These are phyloP conservation scores for Raphicerus campestris DNA, from an alignment of 2,113 vertebrate species.

Conservation along the genomic window DNA sequence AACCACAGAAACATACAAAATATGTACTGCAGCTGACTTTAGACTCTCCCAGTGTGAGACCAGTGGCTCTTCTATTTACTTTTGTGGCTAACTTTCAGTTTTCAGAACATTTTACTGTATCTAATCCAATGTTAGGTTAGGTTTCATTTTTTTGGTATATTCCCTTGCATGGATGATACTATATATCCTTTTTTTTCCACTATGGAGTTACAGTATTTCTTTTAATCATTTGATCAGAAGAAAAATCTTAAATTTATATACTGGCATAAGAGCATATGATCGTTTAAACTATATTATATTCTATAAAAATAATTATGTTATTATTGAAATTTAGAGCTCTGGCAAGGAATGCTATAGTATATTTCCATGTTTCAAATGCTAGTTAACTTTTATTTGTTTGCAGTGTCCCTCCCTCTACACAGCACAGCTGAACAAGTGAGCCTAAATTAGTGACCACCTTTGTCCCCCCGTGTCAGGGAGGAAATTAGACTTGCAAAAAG, in stretches of 20 bases:
- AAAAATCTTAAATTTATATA: neutral
- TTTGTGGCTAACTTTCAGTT: neutral
- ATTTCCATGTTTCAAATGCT: neutral
- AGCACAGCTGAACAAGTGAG: neutral
- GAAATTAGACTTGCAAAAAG: neutral
- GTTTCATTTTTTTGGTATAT: neutral
- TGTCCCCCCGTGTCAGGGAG: neutral
- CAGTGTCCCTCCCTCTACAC: neutral
- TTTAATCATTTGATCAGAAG: neutral
- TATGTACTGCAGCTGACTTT: fast-evolving
- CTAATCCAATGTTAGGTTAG: neutral
- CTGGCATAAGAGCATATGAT: neutral
- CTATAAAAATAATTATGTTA: neutral
- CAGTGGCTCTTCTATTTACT: neutral
- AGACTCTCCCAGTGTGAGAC: neutral
- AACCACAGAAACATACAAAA: neutral
- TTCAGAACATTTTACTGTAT: neutral
- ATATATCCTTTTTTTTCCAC: neutral
- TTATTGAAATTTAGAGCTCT: neutral
- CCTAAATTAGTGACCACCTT: neutral
- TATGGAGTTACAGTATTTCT: neutral
- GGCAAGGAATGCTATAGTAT: neutral
- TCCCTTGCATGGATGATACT: neutral
- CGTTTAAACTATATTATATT: neutral
- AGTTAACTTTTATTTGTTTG: neutral